Percentiles rank a stretch among this genome's conserved stretches.
Evolutionary conservation across 1,140 invertebrate genomes (phyloP).

Genomic region (Radopholus similis): DNA sequence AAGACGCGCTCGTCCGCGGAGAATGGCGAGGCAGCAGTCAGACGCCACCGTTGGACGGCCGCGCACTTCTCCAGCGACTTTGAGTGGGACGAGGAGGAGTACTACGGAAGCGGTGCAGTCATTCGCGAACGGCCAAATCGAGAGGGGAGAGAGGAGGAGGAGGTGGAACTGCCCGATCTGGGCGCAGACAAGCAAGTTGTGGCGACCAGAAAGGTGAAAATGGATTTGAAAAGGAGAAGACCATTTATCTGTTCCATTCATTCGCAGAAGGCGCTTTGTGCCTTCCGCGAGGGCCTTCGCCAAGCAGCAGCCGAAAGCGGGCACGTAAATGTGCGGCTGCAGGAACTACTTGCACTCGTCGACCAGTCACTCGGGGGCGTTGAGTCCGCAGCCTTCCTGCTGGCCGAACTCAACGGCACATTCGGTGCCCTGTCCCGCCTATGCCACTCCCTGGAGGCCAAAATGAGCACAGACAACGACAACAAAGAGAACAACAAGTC

Average conservation of each 20-base stretch:
- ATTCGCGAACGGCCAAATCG: too few relatives aligned
- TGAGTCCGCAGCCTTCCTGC: not conserved
- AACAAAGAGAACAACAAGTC: too few relatives aligned
- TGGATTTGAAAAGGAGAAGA: not conserved
- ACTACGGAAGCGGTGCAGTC: too few relatives aligned
- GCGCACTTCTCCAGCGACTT: conserved; percentile 7
- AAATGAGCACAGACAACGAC: not conserved
- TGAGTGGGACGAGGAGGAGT: conserved; percentile 17
- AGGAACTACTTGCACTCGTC: conserved; percentile 1
- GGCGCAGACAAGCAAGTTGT: not conserved
- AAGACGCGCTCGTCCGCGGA: not conserved
- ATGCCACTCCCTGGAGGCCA: not conserved
- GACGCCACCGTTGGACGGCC: too few relatives aligned
- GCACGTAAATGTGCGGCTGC: not conserved
- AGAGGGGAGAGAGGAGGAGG: not conserved
- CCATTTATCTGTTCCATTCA: not conserved
- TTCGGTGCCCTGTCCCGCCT: not conserved
- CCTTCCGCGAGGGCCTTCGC: not conserved
- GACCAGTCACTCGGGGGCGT: conserved; percentile 7
- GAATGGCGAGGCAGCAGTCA: not conserved
- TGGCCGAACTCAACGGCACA: not conserved
- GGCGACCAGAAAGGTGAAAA: not conserved
- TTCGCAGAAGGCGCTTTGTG: not conserved
- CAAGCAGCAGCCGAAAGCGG: not conserved
- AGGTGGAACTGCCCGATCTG: not conserved